Base-by-base conservation (phyloP, 1,140 invertebrate genomes). In the Brachionus rubens region DNA sequence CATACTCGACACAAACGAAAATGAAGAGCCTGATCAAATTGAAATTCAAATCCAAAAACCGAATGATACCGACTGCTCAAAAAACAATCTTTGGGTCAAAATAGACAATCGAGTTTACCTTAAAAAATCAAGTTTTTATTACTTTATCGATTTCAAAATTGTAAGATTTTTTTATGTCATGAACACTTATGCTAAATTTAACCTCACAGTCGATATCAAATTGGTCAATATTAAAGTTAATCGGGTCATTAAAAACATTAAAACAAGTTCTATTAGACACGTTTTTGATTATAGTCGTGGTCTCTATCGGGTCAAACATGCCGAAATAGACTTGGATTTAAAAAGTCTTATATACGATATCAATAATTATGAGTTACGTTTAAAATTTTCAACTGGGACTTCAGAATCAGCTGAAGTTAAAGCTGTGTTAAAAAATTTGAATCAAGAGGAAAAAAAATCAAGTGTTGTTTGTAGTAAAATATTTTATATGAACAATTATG, bases 101-200 rank as follows among this genome's bases (percentile, higher is more conserved):
- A 36, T 65, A 12, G 40, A 65, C n/a, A 21, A 65, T 10, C 5
- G 43, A 12, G 10, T 65, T 16, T 65, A 21, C 40, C 19, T 65
- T 12, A 65, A 65, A 33, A 1, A 24, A 33, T 24, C 59, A 7
- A 65, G 24, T 28, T 19, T 43, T 21, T 65, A 41, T 41, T 65
- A 65, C 21, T 33, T 65, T 21, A 65, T 24, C 21, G 59, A 65
- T 26, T 41, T 24, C 19, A 43, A 43, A 65, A 6, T 65, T 1
- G 19, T 65, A 6, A n/a, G 59, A 6, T 65, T 65, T 65, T 65
- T 19, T 41, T 65, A 65, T n/a, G 6, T 65, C 10, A 16, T 26
- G 6, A 65, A 41, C 9, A 7, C 33, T 6, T 24, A 65, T 26
- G 33, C 19, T 0, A 21, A 19, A 10, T 12, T 41, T 14, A 10